Percentiles rank a stretch among this genome's conserved stretches.
Evolutionary conservation across 2,113 vertebrate genomes (phyloP).

Genomic region (Syngnathus floridae): DNA sequence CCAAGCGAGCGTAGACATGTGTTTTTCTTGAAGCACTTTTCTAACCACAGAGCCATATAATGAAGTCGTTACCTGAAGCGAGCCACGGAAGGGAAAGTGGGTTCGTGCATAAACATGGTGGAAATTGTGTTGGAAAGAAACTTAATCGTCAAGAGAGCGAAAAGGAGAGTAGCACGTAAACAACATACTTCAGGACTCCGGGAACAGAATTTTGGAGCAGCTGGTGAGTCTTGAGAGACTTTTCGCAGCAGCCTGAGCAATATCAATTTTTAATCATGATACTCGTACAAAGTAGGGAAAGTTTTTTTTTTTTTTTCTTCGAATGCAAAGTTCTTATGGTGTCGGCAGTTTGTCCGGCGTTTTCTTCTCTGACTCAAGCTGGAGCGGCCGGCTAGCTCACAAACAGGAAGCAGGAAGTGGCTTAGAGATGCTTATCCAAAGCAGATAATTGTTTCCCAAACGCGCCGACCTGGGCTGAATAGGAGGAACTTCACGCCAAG

Average conservation of each 20-base stretch:
- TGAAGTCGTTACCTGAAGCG: not conserved
- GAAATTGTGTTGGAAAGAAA: not conserved
- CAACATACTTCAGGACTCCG: not conserved
- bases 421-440: constrained; percentile 54
- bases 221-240: not conserved
- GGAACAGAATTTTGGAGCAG: not conserved
- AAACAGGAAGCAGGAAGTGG: constrained; percentile 66
- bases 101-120: not conserved
- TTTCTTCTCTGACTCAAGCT: constrained; percentile 43
- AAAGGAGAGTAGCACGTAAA: not conserved
- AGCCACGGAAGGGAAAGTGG: not conserved
- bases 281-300: constrained; percentile 4
- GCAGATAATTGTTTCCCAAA: constrained; percentile 39
- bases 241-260: not conserved
- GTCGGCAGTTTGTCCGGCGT: constrained; percentile 19
- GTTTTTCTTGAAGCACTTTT: not conserved
- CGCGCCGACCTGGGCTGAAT: constrained; percentile 5
- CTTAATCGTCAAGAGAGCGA: not conserved
- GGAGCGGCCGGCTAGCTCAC: constrained; percentile 27
- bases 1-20: too few species aligned
- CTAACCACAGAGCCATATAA: not conserved
- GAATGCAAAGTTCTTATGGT: too few species aligned
- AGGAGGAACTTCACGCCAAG: constrained; percentile 8
- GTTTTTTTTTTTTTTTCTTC: not conserved
- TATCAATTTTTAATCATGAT: constrained; percentile 1